A percentile compares a stretch with the other conserved stretches of the same genome.
These are phyloP conservation scores for Dendrolimus punctatus DNA, from an alignment of 1,140 invertebrate species.

Conservation along the genomic window DNA sequence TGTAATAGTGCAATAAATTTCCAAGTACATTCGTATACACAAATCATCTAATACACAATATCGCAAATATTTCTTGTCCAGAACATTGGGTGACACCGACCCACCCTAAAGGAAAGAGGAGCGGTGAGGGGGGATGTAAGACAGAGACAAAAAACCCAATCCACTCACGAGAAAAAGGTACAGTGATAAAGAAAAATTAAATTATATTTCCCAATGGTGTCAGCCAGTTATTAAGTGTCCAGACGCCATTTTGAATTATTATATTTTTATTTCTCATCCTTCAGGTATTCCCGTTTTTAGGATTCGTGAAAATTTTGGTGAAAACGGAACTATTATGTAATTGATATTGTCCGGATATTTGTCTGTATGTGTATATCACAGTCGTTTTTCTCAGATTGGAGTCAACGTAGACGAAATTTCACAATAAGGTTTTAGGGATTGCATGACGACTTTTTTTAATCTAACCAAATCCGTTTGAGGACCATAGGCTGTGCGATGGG, in stretches of 20 bases:
- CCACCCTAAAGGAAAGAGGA: conserved; percentile 49
- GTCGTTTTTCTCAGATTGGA: too few species aligned
- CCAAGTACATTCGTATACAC: conserved; percentile 38
- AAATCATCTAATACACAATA: conserved; percentile 63
- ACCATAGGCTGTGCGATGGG: too few species aligned
- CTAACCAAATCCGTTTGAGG: too few species aligned
- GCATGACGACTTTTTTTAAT: too few species aligned
- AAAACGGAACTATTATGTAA: too few species aligned
- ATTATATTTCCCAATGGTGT: conserved; percentile 74
- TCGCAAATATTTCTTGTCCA: conserved; percentile 61
- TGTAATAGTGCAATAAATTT: conserved; percentile 39
- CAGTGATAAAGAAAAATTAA: conserved; percentile 65
- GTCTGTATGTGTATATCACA: too few species aligned
- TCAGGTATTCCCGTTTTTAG: conserved; percentile 54
- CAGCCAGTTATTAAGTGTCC: conserved; percentile 73
- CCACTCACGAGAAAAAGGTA: conserved; percentile 28
- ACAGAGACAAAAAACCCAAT: conserved; percentile 25
- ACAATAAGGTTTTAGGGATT: too few species aligned
- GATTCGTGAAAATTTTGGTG: conserved; percentile 29
- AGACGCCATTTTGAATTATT: conserved; percentile 72
- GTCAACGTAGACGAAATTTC: too few species aligned
- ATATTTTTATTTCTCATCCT: conserved; percentile 60
- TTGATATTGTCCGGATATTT: too few species aligned
- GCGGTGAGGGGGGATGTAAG: conserved; percentile 31
- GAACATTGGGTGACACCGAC: conserved; percentile 54